Base-by-base conservation (phyloP, 2,797 vertebrate species). In the Takifugu ocellatus region DNA sequence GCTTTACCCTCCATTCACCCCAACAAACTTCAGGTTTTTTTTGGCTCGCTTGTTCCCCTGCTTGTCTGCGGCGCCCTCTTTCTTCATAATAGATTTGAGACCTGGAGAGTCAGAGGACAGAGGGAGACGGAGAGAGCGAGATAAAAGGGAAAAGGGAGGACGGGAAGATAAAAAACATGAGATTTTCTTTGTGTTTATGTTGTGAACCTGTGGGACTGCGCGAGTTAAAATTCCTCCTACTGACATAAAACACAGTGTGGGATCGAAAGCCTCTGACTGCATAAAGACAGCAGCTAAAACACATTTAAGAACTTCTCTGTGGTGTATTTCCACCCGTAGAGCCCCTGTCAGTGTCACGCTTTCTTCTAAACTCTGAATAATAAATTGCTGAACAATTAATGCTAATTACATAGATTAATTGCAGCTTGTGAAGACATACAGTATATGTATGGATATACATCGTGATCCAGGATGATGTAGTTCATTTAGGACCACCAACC, bases 21-120 rank as follows among this genome's bases (percentile, higher is more conserved):
- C 97, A 88, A 98, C 96, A 93, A 99, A 99, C 88, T 99, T 97
- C 74, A 99, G 94, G 90, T 96, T 98, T 93, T 99, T 99, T 94
- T 98, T 99, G 82, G 95, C 90, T 89, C 93, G 93, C 80, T 92
- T 92, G 74, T 86, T 92, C 84, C 93, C 92, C 69, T 92, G 91
- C 81, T 94, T 95, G 90, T 92, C 91, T 85, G 94, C 89, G 82
- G 78, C 91, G 73, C 92, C 93, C 78, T 95, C 94, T 92, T 99
- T 99, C 95, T 99, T 99, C 97, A 99, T 99, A 83, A 99, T 99
- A 78, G 97, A 99, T 90, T 99, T 99, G 86, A 99, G 95, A 88
- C 92, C 96, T 91, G 93, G 82, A 73, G 85, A 83, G 68, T 90
- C 89, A 75, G 81, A 92, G 69, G 68, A 80, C 61, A 89, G 84